Evolutionary conservation across 2,113 vertebrate genomes (phyloP).

Genomic region (Microtus pennsylvanicus): DNA sequence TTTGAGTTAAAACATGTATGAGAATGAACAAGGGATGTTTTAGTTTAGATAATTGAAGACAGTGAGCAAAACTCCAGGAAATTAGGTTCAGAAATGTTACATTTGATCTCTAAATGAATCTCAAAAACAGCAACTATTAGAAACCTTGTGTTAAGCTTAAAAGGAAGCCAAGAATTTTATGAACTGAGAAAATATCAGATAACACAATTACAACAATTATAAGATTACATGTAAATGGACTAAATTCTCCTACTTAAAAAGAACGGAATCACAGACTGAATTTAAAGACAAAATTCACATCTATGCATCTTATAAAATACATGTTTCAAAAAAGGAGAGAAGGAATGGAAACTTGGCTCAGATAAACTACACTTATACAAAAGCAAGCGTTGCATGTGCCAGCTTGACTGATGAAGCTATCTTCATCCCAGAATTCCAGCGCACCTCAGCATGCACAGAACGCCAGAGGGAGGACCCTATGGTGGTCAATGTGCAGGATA

Average conservation of each 20-base stretch:
- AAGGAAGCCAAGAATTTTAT: constrained; percentile 60
- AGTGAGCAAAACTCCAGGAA: constrained; percentile 42
- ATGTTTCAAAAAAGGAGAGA: background rate
- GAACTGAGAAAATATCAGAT: constrained; percentile 49
- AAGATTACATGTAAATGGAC: constrained; percentile 64
- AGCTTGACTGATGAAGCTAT: constrained; percentile 54
- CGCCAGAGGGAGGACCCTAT: background rate
- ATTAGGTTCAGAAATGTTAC: constrained; percentile 35
- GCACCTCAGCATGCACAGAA: constrained; percentile 6
- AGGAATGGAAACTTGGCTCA: constrained; percentile 42
- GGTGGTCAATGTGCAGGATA: background rate
- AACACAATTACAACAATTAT: constrained; percentile 66
- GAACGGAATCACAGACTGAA: constrained; percentile 29
- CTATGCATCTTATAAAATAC: constrained; percentile 30
- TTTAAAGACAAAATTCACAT: constrained; percentile 68
- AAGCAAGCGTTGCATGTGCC: background rate
- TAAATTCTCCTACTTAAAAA: constrained; percentile 60
- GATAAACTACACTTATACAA: constrained; percentile 25
- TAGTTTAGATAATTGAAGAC: constrained; percentile 46
- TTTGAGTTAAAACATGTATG: background rate
- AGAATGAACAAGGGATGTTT: background rate
- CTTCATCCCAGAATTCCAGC: constrained; percentile 14
- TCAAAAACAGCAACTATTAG: constrained; percentile 28
- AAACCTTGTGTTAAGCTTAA: constrained; percentile 49
- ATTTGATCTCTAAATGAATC: constrained; percentile 48